Evolutionary conservation across 2,113 vertebrate genomes (phyloP).

Genomic region (Aphelocoma coerulescens): DNA sequence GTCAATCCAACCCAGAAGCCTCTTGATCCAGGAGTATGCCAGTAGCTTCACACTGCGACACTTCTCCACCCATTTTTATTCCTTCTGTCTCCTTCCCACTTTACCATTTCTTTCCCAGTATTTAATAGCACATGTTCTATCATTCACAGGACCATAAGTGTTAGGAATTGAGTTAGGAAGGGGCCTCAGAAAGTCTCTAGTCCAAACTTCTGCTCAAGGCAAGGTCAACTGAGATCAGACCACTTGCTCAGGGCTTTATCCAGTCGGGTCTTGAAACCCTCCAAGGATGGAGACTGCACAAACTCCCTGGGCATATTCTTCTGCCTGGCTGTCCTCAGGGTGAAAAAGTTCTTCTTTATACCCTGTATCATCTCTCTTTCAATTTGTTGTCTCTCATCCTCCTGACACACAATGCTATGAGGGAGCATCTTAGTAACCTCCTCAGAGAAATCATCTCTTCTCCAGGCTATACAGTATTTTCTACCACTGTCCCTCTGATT

Average conservation of each 20-base stretch:
- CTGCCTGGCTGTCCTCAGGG: not conserved
- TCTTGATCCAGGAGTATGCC: not conserved
- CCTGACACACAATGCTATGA: accelerated
- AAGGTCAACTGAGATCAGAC: not conserved
- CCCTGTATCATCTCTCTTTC: not conserved
- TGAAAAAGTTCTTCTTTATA: not conserved
- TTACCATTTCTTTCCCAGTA: not conserved
- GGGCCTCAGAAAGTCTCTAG: not conserved
- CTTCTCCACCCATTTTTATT: not conserved
- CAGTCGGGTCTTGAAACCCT: not conserved
- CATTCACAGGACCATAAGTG: not conserved
- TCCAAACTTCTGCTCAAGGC: not conserved
- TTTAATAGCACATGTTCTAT: not conserved
- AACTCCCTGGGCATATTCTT: not conserved
- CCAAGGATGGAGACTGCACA: not conserved
- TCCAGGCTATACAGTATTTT: not conserved
- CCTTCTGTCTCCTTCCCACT: not conserved
- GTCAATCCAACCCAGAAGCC: not conserved
- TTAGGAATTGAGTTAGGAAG: not conserved
- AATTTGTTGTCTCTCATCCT: not conserved
- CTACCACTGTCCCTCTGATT: not conserved
- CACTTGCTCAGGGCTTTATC: not conserved
- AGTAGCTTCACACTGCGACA: not conserved
- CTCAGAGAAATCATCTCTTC: not conserved
- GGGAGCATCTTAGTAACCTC: not conserved